Base-by-base conservation (phyloP, 2,113 vertebrate species). In the Pygoscelis adeliae region DNA sequence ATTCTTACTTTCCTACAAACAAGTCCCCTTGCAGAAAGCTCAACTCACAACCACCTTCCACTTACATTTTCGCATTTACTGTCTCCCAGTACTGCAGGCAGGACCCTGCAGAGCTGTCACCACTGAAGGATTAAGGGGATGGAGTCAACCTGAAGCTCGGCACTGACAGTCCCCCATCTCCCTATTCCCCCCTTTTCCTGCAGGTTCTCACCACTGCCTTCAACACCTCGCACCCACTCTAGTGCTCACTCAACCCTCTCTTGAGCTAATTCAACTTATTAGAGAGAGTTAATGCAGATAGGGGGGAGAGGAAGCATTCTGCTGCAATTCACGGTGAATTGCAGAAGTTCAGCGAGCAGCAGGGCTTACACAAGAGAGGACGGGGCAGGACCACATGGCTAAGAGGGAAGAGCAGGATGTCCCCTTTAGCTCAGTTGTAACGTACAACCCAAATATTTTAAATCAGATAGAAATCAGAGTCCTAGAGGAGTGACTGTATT, bases 31-130 rank as follows among this genome's bases (percentile, higher is more conserved):
- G 47, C 38, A 78, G 42, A 40, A 71, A 13, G 44, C 10, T 58
- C 5, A 7, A n/a, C 1, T 62, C 10, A 40, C 6, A 4, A 11
- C 47, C n/a, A 36, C 13, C 19, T 63, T 40, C 46, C 47, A 40
- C 0, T 1, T 7, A 7, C 3, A 15, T 40, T 42, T 92, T 34
- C 0, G 0, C 6, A 1, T 1, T 38, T 38, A 38, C 38, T 89
- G 34, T 34, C 34, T 36, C 30, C 19, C 47, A 47, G 59, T 1
- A 7, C 44, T 5, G 40, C 56, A 15, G 38, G 76, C 25, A 22
- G 76, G 21, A 77, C 34, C 15, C 56, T 59, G 66, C 79, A 83
- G 47, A 89, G 47, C 38, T 30, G 5, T 27, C 56, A 44, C 34
- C 50, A 36, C 18, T 0, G 6, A 30, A 36, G 81, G 42, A 81